Base-by-base conservation (phyloP, 1,140 invertebrate genomes). In the Dendrolimus kikuchii region DNA sequence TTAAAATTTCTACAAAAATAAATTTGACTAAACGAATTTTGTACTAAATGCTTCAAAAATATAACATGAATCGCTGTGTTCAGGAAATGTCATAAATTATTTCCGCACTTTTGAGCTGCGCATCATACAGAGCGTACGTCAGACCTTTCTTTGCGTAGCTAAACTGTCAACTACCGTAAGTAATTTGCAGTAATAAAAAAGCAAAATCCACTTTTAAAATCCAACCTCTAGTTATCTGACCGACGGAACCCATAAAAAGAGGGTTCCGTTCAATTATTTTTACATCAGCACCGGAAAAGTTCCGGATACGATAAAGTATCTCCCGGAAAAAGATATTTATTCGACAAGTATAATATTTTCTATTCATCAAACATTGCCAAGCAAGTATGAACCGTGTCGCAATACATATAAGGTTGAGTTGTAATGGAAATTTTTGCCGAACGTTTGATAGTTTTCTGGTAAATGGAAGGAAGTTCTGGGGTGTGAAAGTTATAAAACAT, bases 301-400 rank as follows among this genome's bases (percentile, higher is more conserved):
- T 55, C 51, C 63, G 63, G 57, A 62, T 54, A 53, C 59, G 63
- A 65, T 62, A 65, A 65, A 65, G 62, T 61, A 65, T 59, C 53
- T 61, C 44, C 63, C 56, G 59, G 63, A 65, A 64, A 65, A 61
- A 62, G 56, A 59, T 65, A 65, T 65, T 61, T 65, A 64, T 61
- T 46, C 53, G 44, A 44, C 47, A 51, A 63, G 47, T 43, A 39
- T 51, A 45, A 42, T 7, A 42, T 54, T 46, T 57, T 53, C 51
- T 40, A 41, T 7, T 48, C 7, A 40, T 36, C 37, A 48, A 45
- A 54, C 42, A 53, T 46, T 38, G 0, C 8, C 5, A 39, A 10
- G 4, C 6, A 54, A 23, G 48, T 38, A 39, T 8, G 5, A n/a
- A 48, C 59, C 38, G 41, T 62, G 55, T 23, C 5, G 5, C 5